phyloP scores from a whole-genome alignment of 1,140 invertebrate species.

The Drosophila arawakana region DNA sequence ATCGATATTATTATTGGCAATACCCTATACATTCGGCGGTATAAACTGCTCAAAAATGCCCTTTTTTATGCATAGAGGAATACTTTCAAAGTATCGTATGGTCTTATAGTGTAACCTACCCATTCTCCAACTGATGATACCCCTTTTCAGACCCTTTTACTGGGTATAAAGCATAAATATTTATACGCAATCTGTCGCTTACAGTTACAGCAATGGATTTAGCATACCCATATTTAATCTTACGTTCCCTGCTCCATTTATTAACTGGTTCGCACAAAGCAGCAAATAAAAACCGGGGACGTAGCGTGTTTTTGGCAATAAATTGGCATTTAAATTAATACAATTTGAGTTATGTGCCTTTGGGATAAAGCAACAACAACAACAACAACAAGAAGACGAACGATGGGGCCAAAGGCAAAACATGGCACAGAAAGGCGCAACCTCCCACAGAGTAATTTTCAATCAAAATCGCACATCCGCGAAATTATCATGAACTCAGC shows the following conservation, averaged over 20 bases:
- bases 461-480: conserved; percentile 81
- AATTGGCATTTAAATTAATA: conserved; percentile 84
- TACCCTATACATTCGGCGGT: too few relatives aligned
- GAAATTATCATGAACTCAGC: conserved; percentile 83
- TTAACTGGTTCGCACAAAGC: conserved; percentile 37
- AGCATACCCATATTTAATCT: conserved; percentile 42
- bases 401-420: conserved; percentile 44
- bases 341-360: conserved; percentile 81
- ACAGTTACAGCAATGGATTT: conserved; percentile 57
- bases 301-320: conserved; percentile 70
- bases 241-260: conserved; percentile 51
- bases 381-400: too few relatives aligned
- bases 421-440: conserved; percentile 22
- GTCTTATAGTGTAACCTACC: too few relatives aligned
- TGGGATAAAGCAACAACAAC: conserved; percentile 19
- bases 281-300: not conserved
- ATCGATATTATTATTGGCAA: too few relatives aligned
- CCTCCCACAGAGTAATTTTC: conserved; percentile 83
- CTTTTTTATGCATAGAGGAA: too few relatives aligned
- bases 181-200: conserved; percentile 71
- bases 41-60: too few relatives aligned
- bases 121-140: not conserved
- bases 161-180: conserved; percentile 34
- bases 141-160: not conserved
- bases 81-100: too few relatives aligned